Percentiles rank a stretch among this genome's conserved stretches.
These are phyloP conservation scores for Porites cylindrica DNA, from an alignment of 92 coral and sea anemone genomes.

Conservation along the genomic window DNA sequence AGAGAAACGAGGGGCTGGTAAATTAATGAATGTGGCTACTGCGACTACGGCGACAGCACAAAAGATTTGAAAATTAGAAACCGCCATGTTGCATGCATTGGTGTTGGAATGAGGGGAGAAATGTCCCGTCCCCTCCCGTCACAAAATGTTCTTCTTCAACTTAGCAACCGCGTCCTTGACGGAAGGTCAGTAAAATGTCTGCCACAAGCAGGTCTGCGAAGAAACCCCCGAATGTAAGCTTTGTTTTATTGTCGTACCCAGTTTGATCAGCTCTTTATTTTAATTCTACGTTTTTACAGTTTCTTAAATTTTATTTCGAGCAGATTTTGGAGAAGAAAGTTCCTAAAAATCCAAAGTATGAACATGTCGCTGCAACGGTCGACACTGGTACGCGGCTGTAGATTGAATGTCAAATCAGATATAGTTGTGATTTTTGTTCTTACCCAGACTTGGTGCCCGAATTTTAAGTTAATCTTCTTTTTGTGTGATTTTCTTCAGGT, in stretches of 20 bases:
- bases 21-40: constrained; percentile 78
- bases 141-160: constrained; percentile 20
- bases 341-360: constrained; percentile 96
- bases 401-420: not conserved
- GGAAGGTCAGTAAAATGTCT: constrained; percentile 83
- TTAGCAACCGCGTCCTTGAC: constrained; percentile 71
- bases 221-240: constrained; percentile 91
- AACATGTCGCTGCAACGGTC: constrained; percentile 92
- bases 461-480: not conserved
- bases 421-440: not conserved
- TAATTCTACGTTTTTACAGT: not conserved
- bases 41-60: constrained; percentile 71
- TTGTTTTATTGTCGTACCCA: not conserved
- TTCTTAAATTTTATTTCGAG: not conserved
- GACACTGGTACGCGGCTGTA: constrained; percentile 83
- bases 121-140: not conserved
- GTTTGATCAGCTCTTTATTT: not conserved
- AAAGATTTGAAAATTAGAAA: constrained; percentile 61
- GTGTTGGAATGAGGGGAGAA: not conserved
- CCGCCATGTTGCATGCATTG: constrained; percentile 17
- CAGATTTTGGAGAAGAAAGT: constrained; percentile 94
- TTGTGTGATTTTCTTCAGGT: constrained; percentile 50
- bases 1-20: constrained; percentile 88
- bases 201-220: constrained; percentile 91
- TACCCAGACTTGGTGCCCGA: not conserved